A percentile compares a stretch with the other conserved stretches of the same genome.
phyloP scores from a whole-genome alignment of 2,113 vertebrate genomes.

The Zapus hudsonius region DNA sequence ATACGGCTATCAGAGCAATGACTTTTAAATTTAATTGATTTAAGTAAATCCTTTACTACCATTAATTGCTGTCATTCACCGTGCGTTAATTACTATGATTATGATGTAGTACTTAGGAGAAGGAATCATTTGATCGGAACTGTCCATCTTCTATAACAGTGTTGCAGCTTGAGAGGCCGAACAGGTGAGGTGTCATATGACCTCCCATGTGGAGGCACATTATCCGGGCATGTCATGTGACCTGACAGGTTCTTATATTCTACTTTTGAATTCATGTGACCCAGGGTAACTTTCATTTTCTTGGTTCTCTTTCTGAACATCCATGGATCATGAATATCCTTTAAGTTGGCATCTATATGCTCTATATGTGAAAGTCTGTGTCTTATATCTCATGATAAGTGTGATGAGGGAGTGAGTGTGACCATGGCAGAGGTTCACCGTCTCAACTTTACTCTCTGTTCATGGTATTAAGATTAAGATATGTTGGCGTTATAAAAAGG shows the following conservation, averaged over 20 bases:
- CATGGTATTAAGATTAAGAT: background rate
- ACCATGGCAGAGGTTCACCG: accelerated
- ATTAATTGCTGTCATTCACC: background rate
- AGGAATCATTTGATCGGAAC: background rate
- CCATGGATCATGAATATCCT: background rate
- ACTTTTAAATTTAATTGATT: conserved; percentile 38
- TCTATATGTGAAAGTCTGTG: background rate
- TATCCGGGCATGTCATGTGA: background rate
- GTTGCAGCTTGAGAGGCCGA: background rate
- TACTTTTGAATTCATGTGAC: background rate
- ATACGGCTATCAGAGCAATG: conserved; percentile 16
- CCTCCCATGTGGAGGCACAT: accelerated
- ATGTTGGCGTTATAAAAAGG: background rate
- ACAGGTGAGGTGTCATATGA: accelerated
- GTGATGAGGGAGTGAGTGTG: background rate
- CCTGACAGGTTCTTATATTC: background rate
- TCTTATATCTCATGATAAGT: background rate
- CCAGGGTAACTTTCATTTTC: background rate
- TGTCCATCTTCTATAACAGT: background rate
- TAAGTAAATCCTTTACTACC: background rate
- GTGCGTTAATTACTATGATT: background rate
- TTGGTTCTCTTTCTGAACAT: background rate
- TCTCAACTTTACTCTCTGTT: background rate
- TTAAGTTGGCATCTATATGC: background rate
- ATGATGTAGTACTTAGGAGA: conserved; percentile 24